These are phyloP conservation scores for Cephus sareptanus DNA, from an alignment of 2,888 invertebrate genomes.

Conservation along the genomic window DNA sequence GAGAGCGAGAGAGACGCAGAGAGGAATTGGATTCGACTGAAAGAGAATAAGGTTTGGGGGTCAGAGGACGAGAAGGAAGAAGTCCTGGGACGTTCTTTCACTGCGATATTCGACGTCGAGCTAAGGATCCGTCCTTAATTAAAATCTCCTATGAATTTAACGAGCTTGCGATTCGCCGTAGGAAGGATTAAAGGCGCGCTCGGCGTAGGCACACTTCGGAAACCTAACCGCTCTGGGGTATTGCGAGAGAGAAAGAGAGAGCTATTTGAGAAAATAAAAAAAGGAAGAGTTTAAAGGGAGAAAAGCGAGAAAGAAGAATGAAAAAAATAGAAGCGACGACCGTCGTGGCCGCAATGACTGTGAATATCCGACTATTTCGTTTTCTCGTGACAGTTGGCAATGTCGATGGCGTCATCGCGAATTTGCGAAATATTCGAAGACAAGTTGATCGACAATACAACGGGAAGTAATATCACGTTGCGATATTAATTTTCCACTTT, in stretches of 20 bases:
- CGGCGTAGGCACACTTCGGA: not conserved
- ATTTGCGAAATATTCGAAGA: not conserved
- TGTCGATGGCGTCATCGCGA: not conserved
- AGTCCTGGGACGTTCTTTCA: not conserved
- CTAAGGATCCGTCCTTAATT: not conserved
- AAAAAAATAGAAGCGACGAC: not conserved
- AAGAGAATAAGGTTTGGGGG: not conserved
- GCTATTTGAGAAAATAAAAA: not conserved
- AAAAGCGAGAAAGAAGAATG: not conserved
- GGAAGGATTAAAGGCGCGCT: not conserved
- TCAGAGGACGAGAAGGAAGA: not conserved
- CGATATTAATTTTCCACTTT: constrained; percentile 13
- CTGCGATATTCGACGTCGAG: not conserved
- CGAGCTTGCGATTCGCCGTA: not conserved
- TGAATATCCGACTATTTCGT: not conserved
- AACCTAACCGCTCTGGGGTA: not conserved
- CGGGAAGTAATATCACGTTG: not conserved
- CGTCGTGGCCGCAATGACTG: not conserved
- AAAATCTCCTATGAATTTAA: not conserved
- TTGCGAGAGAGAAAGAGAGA: not conserved
- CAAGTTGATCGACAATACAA: not conserved
- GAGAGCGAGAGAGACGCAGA: not conserved
- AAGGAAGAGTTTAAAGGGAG: not conserved
- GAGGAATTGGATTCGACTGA: not conserved
- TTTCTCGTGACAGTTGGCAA: not conserved